phyloP scores from a whole-genome alignment of 2,797 vertebrate genomes.

The Gymnothorax reevesii region DNA sequence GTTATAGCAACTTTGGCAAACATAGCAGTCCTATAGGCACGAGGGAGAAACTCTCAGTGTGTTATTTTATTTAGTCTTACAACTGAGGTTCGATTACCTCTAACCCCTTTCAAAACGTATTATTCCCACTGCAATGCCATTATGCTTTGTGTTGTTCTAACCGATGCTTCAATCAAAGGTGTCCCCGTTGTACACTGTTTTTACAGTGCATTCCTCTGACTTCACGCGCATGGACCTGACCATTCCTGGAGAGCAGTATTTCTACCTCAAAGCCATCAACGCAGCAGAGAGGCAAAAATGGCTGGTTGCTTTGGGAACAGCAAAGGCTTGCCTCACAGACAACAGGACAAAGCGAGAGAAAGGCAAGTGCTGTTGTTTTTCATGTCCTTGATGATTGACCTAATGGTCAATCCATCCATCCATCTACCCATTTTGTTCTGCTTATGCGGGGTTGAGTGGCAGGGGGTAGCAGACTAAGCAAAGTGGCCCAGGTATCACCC shows the following conservation, averaged over 20 bases:
- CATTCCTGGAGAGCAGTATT: constrained; percentile 96
- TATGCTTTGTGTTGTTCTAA: background rate
- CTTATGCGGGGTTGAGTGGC: no score
- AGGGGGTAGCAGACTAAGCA: no score
- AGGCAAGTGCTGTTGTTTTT: constrained; percentile 64
- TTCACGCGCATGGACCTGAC: constrained; percentile 92
- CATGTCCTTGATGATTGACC: background rate
- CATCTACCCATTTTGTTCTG: no score
- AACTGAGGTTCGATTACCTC: background rate
- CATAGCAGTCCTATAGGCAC: background rate
- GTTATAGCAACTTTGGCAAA: no score
- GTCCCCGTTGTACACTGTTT: background rate
- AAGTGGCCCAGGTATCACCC: no score
- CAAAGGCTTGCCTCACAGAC: constrained; percentile 97
- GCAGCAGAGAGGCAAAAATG: constrained; percentile 95
- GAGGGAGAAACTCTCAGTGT: background rate
- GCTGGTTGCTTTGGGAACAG: constrained; percentile 93
- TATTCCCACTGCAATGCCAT: background rate
- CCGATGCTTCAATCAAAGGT: background rate
- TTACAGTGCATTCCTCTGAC: constrained; percentile 89
- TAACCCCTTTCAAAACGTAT: background rate
- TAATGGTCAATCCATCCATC: background rate
- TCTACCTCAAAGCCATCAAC: constrained; percentile 95
- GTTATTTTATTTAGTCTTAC: background rate
- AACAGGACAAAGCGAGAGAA: constrained; percentile 95